Conservation (phyloP, 2,113 vertebrate genomes). For the Cottus gobio region DNA sequence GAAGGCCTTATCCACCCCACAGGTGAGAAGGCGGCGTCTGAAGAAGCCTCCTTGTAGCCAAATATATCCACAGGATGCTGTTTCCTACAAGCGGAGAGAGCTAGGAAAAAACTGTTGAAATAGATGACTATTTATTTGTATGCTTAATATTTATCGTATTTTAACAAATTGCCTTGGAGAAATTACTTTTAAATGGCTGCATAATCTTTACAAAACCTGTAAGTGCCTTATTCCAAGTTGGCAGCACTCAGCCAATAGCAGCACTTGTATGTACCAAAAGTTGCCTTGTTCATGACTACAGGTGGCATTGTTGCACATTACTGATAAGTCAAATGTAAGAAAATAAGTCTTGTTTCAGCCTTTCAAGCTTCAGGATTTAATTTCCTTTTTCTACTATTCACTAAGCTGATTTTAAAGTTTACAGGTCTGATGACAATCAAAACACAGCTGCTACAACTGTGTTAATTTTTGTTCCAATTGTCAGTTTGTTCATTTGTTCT, state of each 20-base stretch:
- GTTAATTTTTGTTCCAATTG: no score
- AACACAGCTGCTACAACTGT: not conserved
- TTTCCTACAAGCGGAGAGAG: not conserved
- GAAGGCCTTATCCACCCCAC: not conserved
- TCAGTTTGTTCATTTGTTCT: not conserved
- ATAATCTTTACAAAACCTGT: not conserved
- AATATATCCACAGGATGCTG: not conserved
- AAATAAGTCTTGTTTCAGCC: not conserved
- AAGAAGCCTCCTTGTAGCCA: not conserved
- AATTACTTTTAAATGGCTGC: not conserved
- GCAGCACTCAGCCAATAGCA: not conserved
- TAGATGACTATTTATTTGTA: slow-evolving; percentile 44
- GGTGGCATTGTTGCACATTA: not conserved
- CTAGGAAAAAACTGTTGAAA: slow-evolving; percentile 1
- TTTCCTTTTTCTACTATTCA: not conserved
- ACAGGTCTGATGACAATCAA: not conserved
- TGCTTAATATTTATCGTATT: not conserved
- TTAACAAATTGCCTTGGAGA: not conserved
- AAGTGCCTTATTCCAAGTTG: slow-evolving; percentile 37
- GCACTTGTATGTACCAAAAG: not conserved
- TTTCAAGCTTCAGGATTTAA: not conserved
- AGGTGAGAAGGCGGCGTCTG: not conserved
- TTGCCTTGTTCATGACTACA: not conserved
- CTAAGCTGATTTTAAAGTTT: not conserved
- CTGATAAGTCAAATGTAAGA: not conserved